Percentiles rank a stretch among this genome's conserved stretches.
Conservation (phyloP, 2,888 invertebrate species). For the Agelastica alni region DNA sequence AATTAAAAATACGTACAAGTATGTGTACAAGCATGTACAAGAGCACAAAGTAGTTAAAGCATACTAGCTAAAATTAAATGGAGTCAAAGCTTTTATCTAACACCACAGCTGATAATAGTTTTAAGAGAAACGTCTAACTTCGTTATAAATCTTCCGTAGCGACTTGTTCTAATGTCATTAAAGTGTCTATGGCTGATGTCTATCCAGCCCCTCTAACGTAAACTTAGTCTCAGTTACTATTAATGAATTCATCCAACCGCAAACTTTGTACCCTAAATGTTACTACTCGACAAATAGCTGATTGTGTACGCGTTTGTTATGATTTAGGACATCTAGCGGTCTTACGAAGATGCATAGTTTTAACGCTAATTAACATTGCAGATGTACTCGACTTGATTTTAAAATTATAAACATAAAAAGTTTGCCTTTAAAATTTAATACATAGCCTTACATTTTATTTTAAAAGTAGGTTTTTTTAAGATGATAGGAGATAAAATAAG, state of each 20-base stretch:
- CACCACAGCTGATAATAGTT: constrained; percentile 6
- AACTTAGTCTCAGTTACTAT: constrained; percentile 17
- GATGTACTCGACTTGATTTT: too few relatives aligned
- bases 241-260: constrained; percentile 18
- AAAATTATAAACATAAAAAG: too few relatives aligned
- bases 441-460: too few relatives aligned
- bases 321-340: constrained; percentile 1
- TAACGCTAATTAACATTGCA: background rate
- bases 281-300: constrained; percentile 1
- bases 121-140: background rate
- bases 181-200: constrained; percentile 10
- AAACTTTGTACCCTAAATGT: constrained; percentile 4
- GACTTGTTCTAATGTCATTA: constrained; percentile 14
- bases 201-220: constrained; percentile 11
- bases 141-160: constrained; percentile 11
- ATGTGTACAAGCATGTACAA: too few relatives aligned
- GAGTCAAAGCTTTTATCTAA: background rate
- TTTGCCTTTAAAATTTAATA: too few relatives aligned
- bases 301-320: constrained; percentile 9
- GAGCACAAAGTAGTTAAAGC: too few relatives aligned
- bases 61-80: too few relatives aligned
- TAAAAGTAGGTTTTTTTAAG: too few relatives aligned
- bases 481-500: too few relatives aligned
- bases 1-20: too few relatives aligned
- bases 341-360: background rate